phyloP scores from a whole-genome alignment of 1,140 invertebrate genomes.

The Condylostylus longicornis region DNA sequence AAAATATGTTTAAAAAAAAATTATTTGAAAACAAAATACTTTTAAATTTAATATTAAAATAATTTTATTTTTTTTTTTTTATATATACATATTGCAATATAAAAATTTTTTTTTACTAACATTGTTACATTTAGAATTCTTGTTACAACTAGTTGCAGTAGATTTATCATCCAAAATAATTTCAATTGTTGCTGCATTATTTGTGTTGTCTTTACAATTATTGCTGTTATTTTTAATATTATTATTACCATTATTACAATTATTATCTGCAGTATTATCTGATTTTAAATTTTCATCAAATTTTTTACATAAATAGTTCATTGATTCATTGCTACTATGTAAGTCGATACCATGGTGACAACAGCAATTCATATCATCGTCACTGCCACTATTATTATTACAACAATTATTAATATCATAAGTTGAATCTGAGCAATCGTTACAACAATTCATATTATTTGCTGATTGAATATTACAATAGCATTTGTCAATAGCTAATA shows the following conservation, averaged over 20 bases:
- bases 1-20: not conserved
- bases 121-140: no score
- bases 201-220: not conserved
- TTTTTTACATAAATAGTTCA: constrained; percentile 30
- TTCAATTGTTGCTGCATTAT: constrained; percentile 6
- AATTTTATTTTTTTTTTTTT: no score
- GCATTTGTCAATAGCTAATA: constrained; percentile 1
- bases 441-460: constrained; percentile 2
- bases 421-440: constrained; percentile 4
- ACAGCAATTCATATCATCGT: constrained; percentile 36
- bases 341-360: constrained; percentile 16
- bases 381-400: constrained; percentile 35
- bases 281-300: constrained; percentile 30
- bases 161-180: constrained; percentile 2
- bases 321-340: constrained; percentile 15
- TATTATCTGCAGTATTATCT: no score
- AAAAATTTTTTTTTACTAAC: not conserved
- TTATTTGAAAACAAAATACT: not conserved
- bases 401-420: constrained; percentile 10
- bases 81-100: not conserved
- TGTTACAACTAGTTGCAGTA: no score
- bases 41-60: no score
- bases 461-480: not conserved
- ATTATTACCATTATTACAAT: no score
- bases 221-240: constrained; percentile 3